Conservation (phyloP, 2,113 vertebrate species). For the Menura novaehollandiae region DNA sequence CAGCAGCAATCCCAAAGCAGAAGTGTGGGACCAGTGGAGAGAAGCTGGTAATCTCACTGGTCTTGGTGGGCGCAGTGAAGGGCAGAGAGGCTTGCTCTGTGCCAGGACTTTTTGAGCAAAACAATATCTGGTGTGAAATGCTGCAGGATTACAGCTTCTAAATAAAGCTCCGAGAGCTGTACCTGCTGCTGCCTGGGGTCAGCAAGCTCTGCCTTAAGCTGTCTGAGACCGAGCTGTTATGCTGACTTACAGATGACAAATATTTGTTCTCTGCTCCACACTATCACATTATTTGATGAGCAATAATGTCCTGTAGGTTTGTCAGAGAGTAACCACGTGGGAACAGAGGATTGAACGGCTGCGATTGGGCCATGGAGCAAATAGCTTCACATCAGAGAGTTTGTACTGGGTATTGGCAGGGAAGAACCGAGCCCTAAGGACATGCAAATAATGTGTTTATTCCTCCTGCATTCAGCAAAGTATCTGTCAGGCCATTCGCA, state of each 20-base stretch:
- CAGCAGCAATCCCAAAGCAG: not conserved
- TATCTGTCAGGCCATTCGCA: not conserved
- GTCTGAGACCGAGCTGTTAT: not conserved
- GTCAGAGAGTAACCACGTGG: not conserved
- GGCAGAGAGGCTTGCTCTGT: not conserved
- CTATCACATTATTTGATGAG: not conserved
- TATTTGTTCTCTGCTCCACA: not conserved
- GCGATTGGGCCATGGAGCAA: not conserved
- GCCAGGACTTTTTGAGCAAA: not conserved
- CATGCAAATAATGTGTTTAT: not conserved
- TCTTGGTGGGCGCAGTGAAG: not conserved
- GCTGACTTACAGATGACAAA: not conserved
- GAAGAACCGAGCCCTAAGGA: not conserved
- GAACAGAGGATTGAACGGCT: not conserved
- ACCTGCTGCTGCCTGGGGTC: not conserved
- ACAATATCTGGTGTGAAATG: not conserved
- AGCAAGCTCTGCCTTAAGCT: not conserved
- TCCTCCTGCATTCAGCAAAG: not conserved
- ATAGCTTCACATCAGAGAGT: not conserved
- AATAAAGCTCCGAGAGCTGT: not conserved
- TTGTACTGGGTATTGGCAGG: not conserved
- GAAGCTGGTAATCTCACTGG: not conserved
- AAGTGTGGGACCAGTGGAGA: not conserved
- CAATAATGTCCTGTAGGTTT: not conserved
- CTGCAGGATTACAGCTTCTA: slow-evolving; percentile 7